Percentiles rank a stretch among this genome's conserved stretches.
Evolutionary conservation across 2,113 vertebrate genomes (phyloP).

Genomic region (Tupaia chinensis): DNA sequence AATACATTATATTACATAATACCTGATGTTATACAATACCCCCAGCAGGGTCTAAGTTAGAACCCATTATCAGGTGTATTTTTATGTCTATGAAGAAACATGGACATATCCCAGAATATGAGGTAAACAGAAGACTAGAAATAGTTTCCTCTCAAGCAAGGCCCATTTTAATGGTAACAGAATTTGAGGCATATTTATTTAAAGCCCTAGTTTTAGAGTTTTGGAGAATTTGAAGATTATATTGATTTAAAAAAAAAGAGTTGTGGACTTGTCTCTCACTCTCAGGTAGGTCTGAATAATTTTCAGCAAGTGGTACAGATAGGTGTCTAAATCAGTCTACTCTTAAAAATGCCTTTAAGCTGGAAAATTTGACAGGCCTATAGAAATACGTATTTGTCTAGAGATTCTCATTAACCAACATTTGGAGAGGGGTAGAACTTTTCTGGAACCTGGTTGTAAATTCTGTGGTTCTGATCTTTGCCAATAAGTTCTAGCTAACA

Average conservation of each 20-base stretch:
- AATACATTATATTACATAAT: not conserved
- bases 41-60: not conserved
- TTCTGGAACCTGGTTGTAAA: not conserved
- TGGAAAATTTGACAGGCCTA: not conserved
- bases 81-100: constrained; percentile 6
- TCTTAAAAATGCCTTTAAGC: not conserved
- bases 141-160: not conserved
- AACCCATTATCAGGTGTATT: not conserved
- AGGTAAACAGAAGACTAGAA: not conserved
- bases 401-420: not conserved
- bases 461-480: not conserved
- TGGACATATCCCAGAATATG: not conserved
- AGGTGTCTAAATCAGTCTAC: not conserved
- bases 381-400: not conserved
- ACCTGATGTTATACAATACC: not conserved
- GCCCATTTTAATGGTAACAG: not conserved
- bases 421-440: not conserved
- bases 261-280: not conserved
- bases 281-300: not conserved
- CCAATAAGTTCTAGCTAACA: not conserved
- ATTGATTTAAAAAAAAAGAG: not conserved
- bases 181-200: not conserved
- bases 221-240: not conserved
- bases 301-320: not conserved
- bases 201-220: not conserved